Percentiles rank a stretch among this genome's conserved stretches.
Evolutionary conservation across 2,888 invertebrate genomes (phyloP).

Genomic region (Azorinus chamasolen): DNA sequence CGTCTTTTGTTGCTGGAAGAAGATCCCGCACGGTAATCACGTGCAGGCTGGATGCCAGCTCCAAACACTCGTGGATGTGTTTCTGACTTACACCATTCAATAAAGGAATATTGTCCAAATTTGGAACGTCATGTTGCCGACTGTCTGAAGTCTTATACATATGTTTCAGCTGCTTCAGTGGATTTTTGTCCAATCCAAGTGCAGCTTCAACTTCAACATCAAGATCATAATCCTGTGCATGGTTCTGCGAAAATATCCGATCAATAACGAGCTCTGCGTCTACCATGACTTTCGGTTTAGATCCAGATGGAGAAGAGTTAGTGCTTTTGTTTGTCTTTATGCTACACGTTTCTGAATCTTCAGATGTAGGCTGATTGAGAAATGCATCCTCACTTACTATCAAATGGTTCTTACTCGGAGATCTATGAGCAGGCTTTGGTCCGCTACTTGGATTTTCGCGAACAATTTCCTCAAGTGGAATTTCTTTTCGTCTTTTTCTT

Average conservation of each 20-base stretch:
- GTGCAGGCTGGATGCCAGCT: constrained; percentile 69
- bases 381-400: constrained; percentile 66
- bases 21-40: constrained; percentile 75
- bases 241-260: constrained; percentile 71
- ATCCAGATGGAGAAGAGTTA: constrained; percentile 53
- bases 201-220: constrained; percentile 61
- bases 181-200: constrained; percentile 70
- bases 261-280: constrained; percentile 77
- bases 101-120: constrained; percentile 65
- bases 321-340: constrained; percentile 65
- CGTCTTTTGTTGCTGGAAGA: constrained; percentile 72
- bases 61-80: constrained; percentile 75
- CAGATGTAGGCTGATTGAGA: constrained; percentile 70
- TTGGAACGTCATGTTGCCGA: constrained; percentile 29
- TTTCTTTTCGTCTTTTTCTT: constrained; percentile 47
- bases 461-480: constrained; percentile 75
- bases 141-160: constrained; percentile 18
- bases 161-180: constrained; percentile 52
- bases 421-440: constrained; percentile 47
- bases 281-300: constrained; percentile 61
- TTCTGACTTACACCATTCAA: constrained; percentile 73
- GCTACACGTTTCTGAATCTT: constrained; percentile 73
- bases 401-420: constrained; percentile 56
- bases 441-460: constrained; percentile 74
- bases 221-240: constrained; percentile 33